These are phyloP conservation scores for Callipepla squamata DNA, from an alignment of 2,113 vertebrate species.

Conservation along the genomic window DNA sequence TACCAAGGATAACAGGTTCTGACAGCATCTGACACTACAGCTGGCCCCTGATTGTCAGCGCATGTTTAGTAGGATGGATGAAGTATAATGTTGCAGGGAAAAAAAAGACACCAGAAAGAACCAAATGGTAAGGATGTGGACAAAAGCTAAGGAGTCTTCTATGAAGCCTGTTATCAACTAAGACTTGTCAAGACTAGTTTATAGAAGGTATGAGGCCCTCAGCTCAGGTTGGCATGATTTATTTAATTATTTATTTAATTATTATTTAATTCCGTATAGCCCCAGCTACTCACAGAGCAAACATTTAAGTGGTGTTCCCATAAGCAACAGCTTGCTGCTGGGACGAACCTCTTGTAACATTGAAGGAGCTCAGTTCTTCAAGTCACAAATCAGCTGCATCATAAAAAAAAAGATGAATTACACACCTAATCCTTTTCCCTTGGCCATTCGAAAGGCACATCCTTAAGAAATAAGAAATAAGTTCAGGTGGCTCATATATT, in stretches of 20 bases:
- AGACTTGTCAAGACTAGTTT: not conserved
- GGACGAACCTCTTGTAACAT: not conserved
- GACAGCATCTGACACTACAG: not conserved
- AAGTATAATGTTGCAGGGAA: not conserved
- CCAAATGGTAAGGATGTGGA: not conserved
- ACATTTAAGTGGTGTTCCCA: not conserved
- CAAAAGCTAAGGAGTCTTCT: not conserved
- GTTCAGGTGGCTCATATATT: not conserved
- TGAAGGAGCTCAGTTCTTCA: not conserved
- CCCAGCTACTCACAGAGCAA: not conserved
- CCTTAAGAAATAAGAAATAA: not conserved
- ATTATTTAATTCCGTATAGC: too few relatives aligned
- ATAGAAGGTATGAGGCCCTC: not conserved
- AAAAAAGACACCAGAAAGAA: not conserved
- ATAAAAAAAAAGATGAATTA: not conserved
- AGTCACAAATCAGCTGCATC: not conserved
- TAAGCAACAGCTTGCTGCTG: not conserved
- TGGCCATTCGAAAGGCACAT: not conserved
- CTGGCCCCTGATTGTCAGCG: not conserved
- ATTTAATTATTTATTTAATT: too few relatives aligned
- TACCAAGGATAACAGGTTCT: not conserved
- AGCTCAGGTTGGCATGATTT: not conserved
- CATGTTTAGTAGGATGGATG: not conserved
- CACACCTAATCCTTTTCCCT: not conserved
- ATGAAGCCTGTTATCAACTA: not conserved